Base-by-base conservation (phyloP, 2,113 vertebrate species). In the Tamias sibiricus region DNA sequence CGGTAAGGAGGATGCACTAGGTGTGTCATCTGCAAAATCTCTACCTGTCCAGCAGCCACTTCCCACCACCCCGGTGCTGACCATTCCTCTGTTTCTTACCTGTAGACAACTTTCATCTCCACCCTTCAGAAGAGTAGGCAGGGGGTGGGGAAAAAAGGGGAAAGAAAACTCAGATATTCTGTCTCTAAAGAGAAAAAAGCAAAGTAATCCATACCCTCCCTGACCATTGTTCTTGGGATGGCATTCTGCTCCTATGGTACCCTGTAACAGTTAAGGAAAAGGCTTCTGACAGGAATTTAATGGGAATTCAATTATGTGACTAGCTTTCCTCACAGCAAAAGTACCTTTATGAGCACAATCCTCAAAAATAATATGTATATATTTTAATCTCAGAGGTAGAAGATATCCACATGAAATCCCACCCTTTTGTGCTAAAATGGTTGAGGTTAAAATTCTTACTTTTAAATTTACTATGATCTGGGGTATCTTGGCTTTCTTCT, bases 381-480 rank as follows among this genome's bases (percentile, higher is more conserved):
- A 11, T 72, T 59, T 75, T 62, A 62, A 42, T 57, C 62, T 94
- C 85, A 62, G 42, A 85, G 52, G 68, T 52, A 95, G 54, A 79
- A 90, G 69, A 91, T 16, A 54, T 1, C n/a, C 7, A 28, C 30
- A 35, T 24, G 62, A 88, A 37, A 66, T 24, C 49, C 87, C 24
- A 35, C 32, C 66, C 74, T 84, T 71, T 87, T 28, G 64, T 69
- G 66, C 11, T 59, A 22, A 81, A 52, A 35, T 42, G 6, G 86
- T 95, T 37, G 22, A 88, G 95, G 44, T 52, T 28, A 91, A 90
- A 75, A 64, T 57, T 30, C 99, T 99, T 99, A 99, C 99, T 99
- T 99, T 99, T 99, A 98, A 99, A 99, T 98, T 99, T 99, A 99
- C 99, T 99, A 94, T 99, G 98, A 94, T 99, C 99, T 0, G 98